Base-by-base conservation (phyloP, 2,888 invertebrate genomes). In the Athrips mouffetella region DNA sequence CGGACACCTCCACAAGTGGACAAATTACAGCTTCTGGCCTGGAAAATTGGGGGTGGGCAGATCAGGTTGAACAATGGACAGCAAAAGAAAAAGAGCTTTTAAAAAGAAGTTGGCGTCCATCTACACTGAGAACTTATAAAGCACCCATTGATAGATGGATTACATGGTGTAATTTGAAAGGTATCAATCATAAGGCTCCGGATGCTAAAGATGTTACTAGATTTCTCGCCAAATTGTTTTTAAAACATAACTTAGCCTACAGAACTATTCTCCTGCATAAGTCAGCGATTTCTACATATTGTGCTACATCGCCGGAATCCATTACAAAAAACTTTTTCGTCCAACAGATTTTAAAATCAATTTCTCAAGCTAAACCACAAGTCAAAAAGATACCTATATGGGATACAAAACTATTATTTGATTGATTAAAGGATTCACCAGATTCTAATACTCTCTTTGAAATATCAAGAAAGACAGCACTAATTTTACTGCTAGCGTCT, bases 31-130 rank as follows among this genome's bases (percentile, higher is more conserved):
- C 48, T 57, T 1, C 33, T 48, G 16, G 51, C 47, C 2, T 58
- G 53, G 54, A 47, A 23, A 40, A 27, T 55, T 58, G 53, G 54
- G 52, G 57, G 58, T 57, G 57, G 58, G 41, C 30, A 5, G 23
- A 23, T 11, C 3, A 25, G 27, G n/a, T 41, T 2, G 13, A 11
- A 2, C 11, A 25, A 7, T 41, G 41, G 41, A 10, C 27, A 3
- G 7, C 1, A 23, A 27, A 41, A 11, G 41, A 41, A 27, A 41
- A 23, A 15, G 5, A 23, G 7, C 15, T 15, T 8, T 11, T 25
- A 27, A 41, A 25, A 15, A 41, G 2, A 2, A 27, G 41, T 11
- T 41, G 41, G 41, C n/a, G 41, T 1, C 3, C 18, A 1, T 41
- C 41, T 11, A 41, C 41, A 8, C 27, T 41, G 2, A 15, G 25